Conservation (phyloP, 2,888 invertebrate genomes). For the Glyphotaelius pellucidus region DNA sequence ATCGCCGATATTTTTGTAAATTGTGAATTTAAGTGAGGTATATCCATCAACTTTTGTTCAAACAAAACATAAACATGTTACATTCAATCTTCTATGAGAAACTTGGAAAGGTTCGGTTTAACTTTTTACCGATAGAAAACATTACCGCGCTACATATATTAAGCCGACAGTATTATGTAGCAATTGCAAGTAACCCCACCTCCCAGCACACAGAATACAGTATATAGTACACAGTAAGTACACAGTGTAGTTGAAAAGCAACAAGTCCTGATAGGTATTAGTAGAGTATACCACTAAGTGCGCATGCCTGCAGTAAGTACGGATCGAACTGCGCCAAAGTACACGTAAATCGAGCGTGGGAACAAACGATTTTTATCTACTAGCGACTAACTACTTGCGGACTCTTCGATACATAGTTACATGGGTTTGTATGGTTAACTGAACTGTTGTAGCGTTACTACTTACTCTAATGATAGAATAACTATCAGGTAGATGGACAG, state of each 20-base stretch:
- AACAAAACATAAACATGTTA: not conserved
- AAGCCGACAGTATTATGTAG: not conserved
- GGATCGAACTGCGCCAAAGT: not conserved
- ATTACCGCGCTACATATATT: not conserved
- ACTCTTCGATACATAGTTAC: not conserved
- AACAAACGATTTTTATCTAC: slow-evolving; percentile 61
- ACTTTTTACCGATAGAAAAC: not conserved
- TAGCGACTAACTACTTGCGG: not conserved
- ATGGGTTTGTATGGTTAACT: slow-evolving; percentile 31
- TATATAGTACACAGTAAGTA: not conserved
- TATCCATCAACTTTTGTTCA: not conserved
- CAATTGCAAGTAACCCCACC: slow-evolving; percentile 4
- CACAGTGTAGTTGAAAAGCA: slow-evolving; percentile 52
- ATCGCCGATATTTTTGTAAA: too few species aligned
- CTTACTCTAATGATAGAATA: not conserved
- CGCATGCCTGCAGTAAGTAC: slow-evolving; percentile 53
- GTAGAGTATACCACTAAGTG: slow-evolving; percentile 32
- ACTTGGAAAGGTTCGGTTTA: not conserved
- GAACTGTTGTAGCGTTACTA: not conserved
- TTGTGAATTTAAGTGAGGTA: too few species aligned
- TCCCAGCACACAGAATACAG: not conserved
- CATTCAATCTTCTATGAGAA: not conserved
- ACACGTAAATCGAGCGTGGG: slow-evolving; percentile 65
- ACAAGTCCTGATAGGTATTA: slow-evolving; percentile 46
- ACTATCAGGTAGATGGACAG: not conserved